phyloP scores from a whole-genome alignment of 2,113 vertebrate genomes.

The Eulemur rufifrons region DNA sequence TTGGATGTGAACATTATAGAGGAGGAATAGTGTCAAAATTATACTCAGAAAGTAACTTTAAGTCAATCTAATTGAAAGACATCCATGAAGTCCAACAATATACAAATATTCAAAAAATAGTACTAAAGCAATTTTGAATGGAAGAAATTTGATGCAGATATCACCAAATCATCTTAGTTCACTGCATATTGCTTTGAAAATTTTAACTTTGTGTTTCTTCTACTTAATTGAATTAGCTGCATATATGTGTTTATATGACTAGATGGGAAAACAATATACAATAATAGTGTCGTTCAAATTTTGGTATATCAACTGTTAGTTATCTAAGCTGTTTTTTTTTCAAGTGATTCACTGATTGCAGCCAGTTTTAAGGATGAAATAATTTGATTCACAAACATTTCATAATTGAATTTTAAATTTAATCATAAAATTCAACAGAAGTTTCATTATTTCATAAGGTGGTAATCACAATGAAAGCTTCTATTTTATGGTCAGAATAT shows the following conservation, averaged over 20 bases:
- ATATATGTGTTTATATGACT: background rate
- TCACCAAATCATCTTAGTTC: background rate
- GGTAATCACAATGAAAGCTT: background rate
- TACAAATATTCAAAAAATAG: background rate
- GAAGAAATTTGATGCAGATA: background rate
- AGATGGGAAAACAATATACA: background rate
- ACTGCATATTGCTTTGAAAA: background rate
- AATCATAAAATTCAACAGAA: background rate
- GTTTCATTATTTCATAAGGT: background rate
- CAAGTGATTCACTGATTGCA: background rate
- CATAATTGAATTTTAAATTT: background rate
- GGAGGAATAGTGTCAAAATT: background rate
- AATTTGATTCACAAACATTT: background rate
- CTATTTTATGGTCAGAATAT: background rate
- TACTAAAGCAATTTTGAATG: background rate
- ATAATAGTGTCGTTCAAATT: background rate
- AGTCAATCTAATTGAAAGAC: background rate
- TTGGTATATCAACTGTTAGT: background rate
- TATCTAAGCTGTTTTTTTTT: background rate
- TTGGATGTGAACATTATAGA: background rate
- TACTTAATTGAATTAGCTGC: background rate
- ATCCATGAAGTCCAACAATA: background rate
- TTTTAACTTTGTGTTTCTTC: background rate
- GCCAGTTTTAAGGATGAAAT: background rate
- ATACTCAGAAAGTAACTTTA: background rate